Evolutionary conservation across 2,113 vertebrate genomes (phyloP).

Genomic region (Eurypyga helias): DNA sequence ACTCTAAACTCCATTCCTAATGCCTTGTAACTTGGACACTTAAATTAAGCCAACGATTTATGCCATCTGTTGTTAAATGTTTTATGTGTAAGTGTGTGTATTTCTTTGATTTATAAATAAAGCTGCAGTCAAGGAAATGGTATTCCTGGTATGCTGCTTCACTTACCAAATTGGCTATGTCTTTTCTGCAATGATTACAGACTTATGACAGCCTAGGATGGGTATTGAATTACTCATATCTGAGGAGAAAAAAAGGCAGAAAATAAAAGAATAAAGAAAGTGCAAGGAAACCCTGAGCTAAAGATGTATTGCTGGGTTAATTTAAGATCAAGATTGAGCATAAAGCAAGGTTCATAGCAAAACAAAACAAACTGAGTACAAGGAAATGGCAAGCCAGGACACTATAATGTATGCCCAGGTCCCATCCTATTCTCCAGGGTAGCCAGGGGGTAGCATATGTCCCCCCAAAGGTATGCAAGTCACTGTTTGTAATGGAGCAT

Average conservation of each 20-base stretch:
- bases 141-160: neutral
- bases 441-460: accelerated
- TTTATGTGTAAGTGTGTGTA: neutral
- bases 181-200: neutral
- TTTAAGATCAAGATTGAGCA: neutral
- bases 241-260: neutral
- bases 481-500: neutral
- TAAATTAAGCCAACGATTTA: neutral
- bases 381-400: neutral
- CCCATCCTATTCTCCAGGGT: neutral
- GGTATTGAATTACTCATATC: neutral
- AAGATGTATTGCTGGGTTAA: neutral
- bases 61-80: neutral
- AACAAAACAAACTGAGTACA: neutral
- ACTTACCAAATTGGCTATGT: neutral
- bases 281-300: neutral
- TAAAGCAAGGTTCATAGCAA: neutral
- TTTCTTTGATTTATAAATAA: neutral
- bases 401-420: neutral
- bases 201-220: neutral
- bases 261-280: neutral
- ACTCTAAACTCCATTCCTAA: neutral
- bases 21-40: neutral
- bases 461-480: neutral
- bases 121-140: neutral